Evolutionary conservation across 2,888 invertebrate genomes (phyloP).

Genomic region (Pelosia muscerda): DNA sequence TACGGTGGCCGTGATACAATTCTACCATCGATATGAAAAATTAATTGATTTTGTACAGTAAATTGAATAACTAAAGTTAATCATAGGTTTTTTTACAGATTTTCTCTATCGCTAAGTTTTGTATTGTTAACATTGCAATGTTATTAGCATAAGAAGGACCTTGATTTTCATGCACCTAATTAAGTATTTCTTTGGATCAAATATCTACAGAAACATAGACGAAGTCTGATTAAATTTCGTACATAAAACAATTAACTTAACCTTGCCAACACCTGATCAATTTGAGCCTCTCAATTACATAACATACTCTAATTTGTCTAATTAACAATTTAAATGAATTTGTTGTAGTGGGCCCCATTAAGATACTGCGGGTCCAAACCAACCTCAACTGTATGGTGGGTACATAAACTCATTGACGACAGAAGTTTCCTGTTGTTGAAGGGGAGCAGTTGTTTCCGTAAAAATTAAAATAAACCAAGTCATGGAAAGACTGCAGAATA

Average conservation of each 20-base stretch:
- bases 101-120: neutral
- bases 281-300: neutral
- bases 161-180: neutral
- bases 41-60: neutral
- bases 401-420: neutral
- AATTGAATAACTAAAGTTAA: neutral
- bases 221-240: neutral
- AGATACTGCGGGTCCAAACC: too few relatives aligned
- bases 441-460: neutral
- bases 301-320: neutral
- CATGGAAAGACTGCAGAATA: too few relatives aligned
- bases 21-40: neutral
- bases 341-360: neutral
- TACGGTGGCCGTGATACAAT: too few relatives aligned
- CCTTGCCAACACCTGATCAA: neutral
- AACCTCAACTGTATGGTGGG: neutral
- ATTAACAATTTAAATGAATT: neutral
- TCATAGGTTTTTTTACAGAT: neutral
- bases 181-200: neutral
- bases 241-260: neutral
- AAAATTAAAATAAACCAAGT: neutral
- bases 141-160: neutral
- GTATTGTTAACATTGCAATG: neutral
- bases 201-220: neutral
- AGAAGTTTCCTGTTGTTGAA: neutral